Conservation (phyloP, 2,888 invertebrate genomes). For the Tetropium fuscum region DNA sequence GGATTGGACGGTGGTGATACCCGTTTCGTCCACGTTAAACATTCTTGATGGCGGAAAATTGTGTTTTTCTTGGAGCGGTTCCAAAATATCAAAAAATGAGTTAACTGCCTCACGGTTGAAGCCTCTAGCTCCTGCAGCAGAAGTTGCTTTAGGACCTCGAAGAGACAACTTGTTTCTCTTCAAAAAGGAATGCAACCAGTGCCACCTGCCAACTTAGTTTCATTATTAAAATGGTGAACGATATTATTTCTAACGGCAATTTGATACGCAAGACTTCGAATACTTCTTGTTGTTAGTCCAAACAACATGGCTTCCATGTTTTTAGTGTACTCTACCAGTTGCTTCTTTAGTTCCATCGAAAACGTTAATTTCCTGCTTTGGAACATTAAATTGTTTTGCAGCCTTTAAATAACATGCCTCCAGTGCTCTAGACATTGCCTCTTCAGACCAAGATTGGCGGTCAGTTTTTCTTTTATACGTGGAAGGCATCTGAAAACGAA, state of each 20-base stretch:
- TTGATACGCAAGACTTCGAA: conserved; percentile 4
- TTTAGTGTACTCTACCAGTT: conserved; percentile 7
- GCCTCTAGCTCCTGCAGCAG: conserved; percentile 15
- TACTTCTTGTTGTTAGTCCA: neutral
- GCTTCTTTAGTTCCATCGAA: neutral
- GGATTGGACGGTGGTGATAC: neutral
- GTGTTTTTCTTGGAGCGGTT: conserved; percentile 2
- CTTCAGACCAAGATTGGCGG: conserved; percentile 1
- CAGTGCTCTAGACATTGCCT: neutral
- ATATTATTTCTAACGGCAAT: conserved; percentile 1
- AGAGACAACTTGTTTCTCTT: neutral
- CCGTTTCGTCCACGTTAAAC: neutral
- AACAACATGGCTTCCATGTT: neutral
- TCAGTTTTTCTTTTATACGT: conserved; percentile 5
- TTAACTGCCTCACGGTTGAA: conserved; percentile 4
- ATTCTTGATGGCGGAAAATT: neutral
- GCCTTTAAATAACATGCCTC: neutral
- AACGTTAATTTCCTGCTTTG: conserved; percentile 5
- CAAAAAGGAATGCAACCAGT: conserved; percentile 16
- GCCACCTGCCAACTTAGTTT: conserved; percentile 17
- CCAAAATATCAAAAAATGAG: conserved; percentile 15
- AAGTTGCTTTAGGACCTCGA: conserved; percentile 10
- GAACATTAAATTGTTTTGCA: neutral
- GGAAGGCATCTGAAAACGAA: conserved; percentile 12
- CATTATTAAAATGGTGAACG: conserved; percentile 18